Evolutionary conservation across 2,797 vertebrate species (phyloP), one percentile per base, ranked within the genome.

Genomic region (Remorina albescens): DNA sequence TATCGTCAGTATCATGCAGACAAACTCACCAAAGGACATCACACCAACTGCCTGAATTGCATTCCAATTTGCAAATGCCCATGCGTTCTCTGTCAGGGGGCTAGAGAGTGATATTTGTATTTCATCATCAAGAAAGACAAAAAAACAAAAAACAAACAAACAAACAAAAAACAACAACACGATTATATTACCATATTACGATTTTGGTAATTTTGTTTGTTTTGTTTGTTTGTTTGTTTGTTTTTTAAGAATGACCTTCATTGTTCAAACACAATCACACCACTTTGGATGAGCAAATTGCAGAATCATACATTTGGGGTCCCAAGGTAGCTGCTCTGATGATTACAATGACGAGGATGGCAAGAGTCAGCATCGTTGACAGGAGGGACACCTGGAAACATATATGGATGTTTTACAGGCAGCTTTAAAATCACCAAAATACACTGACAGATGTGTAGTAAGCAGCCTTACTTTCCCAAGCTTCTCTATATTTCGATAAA

Each of bases 11-110:
- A 54, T 58, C 18, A 39, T 42, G 19, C 13, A 61, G 44, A 72
- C n/a, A 70, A 74, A 94, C 96, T 96, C 91, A 99, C 97, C 96
- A 92, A 98, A 99, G 65, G 97, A 98, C 96, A 99, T 99, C 19
- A 99, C 95, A 25, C 96, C 97, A 55, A 98, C 57, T 0, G 97
- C 97, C 89, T 98, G 97, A 63, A 97, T 82, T 41, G 95, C 96
- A 74, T 95, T 97, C 92, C 95, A 90, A 72, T 95, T 96, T 84
- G 96, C 97, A 94, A 99, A 98, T 25, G 84, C 85, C 98, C 97
- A 99, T 1, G 97, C 95, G 54, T 94, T 89, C 67, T 96, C 94
- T 83, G 96, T 95, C 25, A 95, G 93, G 34, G 90, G 89, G 85
- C 97, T 98, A 80, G 60, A 92, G 86, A 56, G 89, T 54, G 88